Evolutionary conservation across 2,797 vertebrate genomes (phyloP).

Genomic region (Esox masquinongy): DNA sequence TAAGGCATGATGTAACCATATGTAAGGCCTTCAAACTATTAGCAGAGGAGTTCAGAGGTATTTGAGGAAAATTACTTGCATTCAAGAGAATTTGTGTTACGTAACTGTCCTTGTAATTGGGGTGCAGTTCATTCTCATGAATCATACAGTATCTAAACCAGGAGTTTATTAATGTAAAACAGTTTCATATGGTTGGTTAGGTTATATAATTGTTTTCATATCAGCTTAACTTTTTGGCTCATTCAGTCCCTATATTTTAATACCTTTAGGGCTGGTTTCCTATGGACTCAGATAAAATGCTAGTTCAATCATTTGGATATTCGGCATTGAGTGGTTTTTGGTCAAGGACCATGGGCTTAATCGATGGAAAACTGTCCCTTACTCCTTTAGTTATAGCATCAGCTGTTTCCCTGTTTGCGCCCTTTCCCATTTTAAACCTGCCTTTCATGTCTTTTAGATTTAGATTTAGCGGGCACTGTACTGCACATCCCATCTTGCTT

Average conservation of each 20-base stretch:
- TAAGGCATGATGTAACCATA: constrained; percentile 61
- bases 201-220: constrained; percentile 2
- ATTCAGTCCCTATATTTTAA: not conserved
- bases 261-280: not conserved
- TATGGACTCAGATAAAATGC: not conserved
- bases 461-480: constrained; percentile 19
- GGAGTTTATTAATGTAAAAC: not conserved
- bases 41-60: constrained; percentile 35
- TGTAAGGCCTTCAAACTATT: constrained; percentile 53
- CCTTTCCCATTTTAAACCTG: constrained; percentile 21
- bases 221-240: constrained; percentile 6
- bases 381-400: not conserved
- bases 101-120: constrained; percentile 21
- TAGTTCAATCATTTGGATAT: not conserved
- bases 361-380: not conserved
- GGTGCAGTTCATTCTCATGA: not conserved
- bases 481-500: constrained; percentile 28
- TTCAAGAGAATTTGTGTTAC: constrained; percentile 34
- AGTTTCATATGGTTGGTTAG: constrained; percentile 3
- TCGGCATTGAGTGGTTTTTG: not conserved
- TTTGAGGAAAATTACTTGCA: constrained; percentile 40
- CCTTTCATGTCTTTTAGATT: constrained; percentile 36
- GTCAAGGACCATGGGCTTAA: not conserved
- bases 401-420: not conserved
- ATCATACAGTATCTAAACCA: not conserved